Conservation (phyloP, 35 echinoderm and acorn worm species). For the Apostichopus japonicus region DNA sequence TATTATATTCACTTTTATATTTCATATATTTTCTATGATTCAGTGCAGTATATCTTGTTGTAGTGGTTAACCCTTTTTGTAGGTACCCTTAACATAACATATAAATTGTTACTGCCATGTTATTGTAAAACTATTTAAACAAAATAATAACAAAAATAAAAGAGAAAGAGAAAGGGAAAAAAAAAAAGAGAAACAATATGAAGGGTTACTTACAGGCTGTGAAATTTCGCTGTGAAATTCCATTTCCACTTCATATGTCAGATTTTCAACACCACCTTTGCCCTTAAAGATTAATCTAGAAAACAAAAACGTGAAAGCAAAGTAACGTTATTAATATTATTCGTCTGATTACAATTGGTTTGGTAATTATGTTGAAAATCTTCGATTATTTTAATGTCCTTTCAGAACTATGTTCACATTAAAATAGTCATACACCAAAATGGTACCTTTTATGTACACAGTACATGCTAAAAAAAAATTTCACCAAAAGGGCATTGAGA, state of each 20-base stretch:
- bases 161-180: background rate
- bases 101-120: too few relatives aligned
- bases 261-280: slow-evolving; percentile 25
- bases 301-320: background rate
- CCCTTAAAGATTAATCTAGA: slow-evolving; percentile 27
- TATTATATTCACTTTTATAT: too few relatives aligned
- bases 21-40: too few relatives aligned
- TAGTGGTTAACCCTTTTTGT: too few relatives aligned
- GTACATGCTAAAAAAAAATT: too few relatives aligned
- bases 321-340: background rate
- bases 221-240: slow-evolving; percentile 31
- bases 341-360: background rate
- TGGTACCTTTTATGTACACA: too few relatives aligned
- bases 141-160: too few relatives aligned
- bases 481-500: too few relatives aligned
- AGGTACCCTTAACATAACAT: too few relatives aligned
- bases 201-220: background rate
- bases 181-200: background rate
- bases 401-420: background rate
- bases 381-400: background rate
- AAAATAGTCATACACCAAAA: background rate
- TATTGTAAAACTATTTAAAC: too few relatives aligned
- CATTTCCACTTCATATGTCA: slow-evolving; percentile 37
- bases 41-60: too few relatives aligned
- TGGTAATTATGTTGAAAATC: background rate